Conservation (phyloP, 1,140 invertebrate species). For the Panonychus citri region DNA sequence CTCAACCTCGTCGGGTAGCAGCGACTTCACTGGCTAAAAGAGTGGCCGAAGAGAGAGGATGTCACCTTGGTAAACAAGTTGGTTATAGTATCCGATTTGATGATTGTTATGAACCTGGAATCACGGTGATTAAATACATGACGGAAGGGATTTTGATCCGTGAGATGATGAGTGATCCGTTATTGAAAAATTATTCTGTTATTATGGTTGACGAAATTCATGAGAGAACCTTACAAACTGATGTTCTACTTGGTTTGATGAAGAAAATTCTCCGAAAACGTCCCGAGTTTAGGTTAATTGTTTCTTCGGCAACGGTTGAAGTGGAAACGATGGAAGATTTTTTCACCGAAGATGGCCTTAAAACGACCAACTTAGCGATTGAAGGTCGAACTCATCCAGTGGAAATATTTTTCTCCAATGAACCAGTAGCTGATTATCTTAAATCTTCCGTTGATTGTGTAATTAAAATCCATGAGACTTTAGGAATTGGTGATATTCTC, state of each 20-base stretch:
- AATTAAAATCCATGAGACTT: conserved; percentile 62
- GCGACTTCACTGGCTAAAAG: conserved; percentile 64
- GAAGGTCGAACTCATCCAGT: conserved; percentile 73
- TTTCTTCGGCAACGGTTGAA: conserved; percentile 87
- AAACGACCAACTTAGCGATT: conserved; percentile 48
- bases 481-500: conserved; percentile 59
- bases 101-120: conserved; percentile 34
- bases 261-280: conserved; percentile 78
- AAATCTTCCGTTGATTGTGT: conserved; percentile 60
- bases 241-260: conserved; percentile 75
- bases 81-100: conserved; percentile 86
- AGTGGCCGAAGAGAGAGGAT: conserved; percentile 68
- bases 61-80: conserved; percentile 49
- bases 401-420: conserved; percentile 55
- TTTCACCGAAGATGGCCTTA: conserved; percentile 39
- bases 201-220: conserved; percentile 92
- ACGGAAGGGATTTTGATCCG: conserved; percentile 82
- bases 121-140: conserved; percentile 78
- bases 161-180: conserved; percentile 82
- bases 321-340: conserved; percentile 62
- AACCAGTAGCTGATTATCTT: conserved; percentile 74
- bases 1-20: conserved; percentile 46
- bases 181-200: conserved; percentile 64
- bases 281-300: conserved; percentile 52
- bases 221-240: conserved; percentile 72